Base-by-base conservation (phyloP, 2,113 vertebrate species). In the Labrus mixtus region DNA sequence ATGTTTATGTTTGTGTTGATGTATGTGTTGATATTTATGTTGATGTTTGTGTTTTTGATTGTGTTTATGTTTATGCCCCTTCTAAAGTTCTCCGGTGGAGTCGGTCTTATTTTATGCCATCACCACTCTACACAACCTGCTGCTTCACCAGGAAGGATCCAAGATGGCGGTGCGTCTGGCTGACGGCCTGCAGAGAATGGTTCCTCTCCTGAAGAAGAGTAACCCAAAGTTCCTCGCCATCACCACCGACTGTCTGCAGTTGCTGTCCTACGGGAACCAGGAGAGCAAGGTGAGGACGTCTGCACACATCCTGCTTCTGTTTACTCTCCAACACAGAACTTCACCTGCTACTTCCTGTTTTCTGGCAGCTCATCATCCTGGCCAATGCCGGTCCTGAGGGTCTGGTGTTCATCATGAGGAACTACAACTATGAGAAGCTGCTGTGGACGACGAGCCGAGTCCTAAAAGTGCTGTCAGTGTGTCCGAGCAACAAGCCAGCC, bases 161-260 rank as follows among this genome's bases (percentile, higher is more conserved):
- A 99, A 99, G 93, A 99, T 99, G 97, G 97, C 98, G 0, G 97
- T 99, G 68, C 97, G 97, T n/a, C 93, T 99, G 94, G 97, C 97
- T 0, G 97, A 99, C 0, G 98, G 97, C 13, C 94, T 99, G 77
- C 97, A 98, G 94, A 97, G 95, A 88, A 99, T 99, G 97, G 97
- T 99, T 17, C 97, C 98, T 0, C 91, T 99, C 80, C 95, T 99
- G 25, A 98, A 98, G 87, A 98, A 99, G 93, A 97, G 94, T 93
- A 99, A 99, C 91, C 95, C 96, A 70, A 99, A 99, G 91, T 99
- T 99, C 92, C 91, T 99, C 88, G 97, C 98, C 57, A 99, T 99
- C 92, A 98, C 98, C 89, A 99, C 98, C 0, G 97, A 99, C 92
- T 99, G 98, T 82, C 95, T 99, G 70, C 98, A 99, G 91, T 94